Evolutionary conservation across 64 coral and sea anemone species (phyloP), one percentile per base, ranked within the genome.

Genomic region (Platygyra sinensis): DNA sequence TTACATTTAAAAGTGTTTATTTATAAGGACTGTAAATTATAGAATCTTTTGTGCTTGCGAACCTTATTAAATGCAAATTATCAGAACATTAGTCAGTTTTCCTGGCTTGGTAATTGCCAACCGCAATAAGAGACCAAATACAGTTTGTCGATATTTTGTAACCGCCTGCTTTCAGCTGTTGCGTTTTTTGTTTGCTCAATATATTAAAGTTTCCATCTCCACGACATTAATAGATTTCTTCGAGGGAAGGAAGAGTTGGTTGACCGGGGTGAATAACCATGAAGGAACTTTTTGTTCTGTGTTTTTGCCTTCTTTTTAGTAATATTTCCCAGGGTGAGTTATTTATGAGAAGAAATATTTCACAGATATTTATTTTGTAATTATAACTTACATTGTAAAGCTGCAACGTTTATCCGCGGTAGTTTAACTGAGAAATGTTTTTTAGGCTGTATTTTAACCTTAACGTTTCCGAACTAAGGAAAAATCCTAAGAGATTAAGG

Each of bases 41-140:
- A 25, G 10, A 46, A 79, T 22, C 76, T 12, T 79, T 79, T 79
- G 49, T 79, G 24, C 20, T 54, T 79, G 13, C 76, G 14, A 12
- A 28, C 49, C 49, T 79, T 57, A 79, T 55, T 78, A 2, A 29
- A 79, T 79, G 76, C 22, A 79, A 79, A 79, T 79, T 79, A 79
- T 69, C 24, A 11, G 72, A 52, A 79, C 50, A 55, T 54, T 57
- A 79, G 11, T 55, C n/a, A 79, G 51, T 28, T 10, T 79, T 27
- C 25, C 13, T 79, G 51, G 76, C 14, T 28, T 79, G 76, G 22
- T 79, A 79, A 79, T 54, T 79, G 51, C 46, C 20, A 8, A 9
- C 13, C 51, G 3, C 49, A 27, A 20, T 57, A 79, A 55, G 15
- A 42, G 74, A 19, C 14, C 24, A 79, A 79, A 79, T 79, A 29